Conservation (phyloP, 1,140 invertebrate species). For the Hylyphantes graminicola region DNA sequence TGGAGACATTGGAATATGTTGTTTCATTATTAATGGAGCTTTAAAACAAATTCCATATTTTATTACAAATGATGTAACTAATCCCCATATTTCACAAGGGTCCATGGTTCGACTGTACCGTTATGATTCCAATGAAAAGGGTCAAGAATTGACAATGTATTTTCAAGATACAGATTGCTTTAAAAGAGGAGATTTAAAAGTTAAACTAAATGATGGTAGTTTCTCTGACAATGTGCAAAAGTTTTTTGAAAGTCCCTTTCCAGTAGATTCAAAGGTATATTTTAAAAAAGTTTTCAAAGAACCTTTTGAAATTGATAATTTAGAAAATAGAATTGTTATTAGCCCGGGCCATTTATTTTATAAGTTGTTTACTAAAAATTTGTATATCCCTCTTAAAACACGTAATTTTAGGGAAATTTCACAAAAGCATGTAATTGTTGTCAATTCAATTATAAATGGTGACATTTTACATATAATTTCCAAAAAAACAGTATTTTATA, state of each 20-base stretch:
- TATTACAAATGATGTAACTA: slow-evolving; percentile 35
- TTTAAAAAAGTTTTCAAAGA: slow-evolving; percentile 23
- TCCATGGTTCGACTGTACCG: slow-evolving; percentile 20
- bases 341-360: slow-evolving; percentile 39
- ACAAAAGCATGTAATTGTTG: slow-evolving; percentile 13
- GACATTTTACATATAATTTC: slow-evolving; percentile 38
- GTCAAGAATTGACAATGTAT: slow-evolving; percentile 18
- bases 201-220: slow-evolving; percentile 25
- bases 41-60: slow-evolving; percentile 46
- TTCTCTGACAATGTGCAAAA: slow-evolving; percentile 2
- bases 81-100: slow-evolving; percentile 16
- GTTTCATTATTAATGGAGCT: slow-evolving; percentile 34
- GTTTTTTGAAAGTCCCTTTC: slow-evolving; percentile 35
- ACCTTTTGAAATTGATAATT: slow-evolving; percentile 42
- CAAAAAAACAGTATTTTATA: slow-evolving; percentile 36
- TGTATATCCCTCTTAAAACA: slow-evolving; percentile 16
- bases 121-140: slow-evolving; percentile 41
- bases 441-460: slow-evolving; percentile 19
- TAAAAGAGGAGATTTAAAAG: slow-evolving; percentile 2
- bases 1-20: slow-evolving; percentile 12
- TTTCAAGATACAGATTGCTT: slow-evolving; percentile 25
- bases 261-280: slow-evolving; percentile 11
- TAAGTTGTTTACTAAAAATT: slow-evolving; percentile 33
- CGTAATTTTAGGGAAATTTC: background rate
- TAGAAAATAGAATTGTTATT: slow-evolving; percentile 34